These are phyloP conservation scores for Sarcoramphus papa DNA, from an alignment of 2,797 vertebrate species.

Conservation along the genomic window DNA sequence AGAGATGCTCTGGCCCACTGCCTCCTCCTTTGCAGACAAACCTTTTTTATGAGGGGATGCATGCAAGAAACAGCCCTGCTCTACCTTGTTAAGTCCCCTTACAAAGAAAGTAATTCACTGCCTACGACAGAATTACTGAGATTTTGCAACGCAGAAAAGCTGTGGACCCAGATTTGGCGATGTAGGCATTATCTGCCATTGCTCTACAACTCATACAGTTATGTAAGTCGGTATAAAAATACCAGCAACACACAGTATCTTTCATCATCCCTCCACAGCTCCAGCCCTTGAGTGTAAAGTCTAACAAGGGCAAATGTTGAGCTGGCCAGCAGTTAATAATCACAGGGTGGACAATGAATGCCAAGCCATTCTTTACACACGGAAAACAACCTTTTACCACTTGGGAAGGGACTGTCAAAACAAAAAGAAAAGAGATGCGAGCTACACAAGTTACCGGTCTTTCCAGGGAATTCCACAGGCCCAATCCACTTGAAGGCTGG, in stretches of 20 bases:
- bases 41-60: neutral
- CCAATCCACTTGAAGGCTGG: conserved; percentile 95
- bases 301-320: neutral
- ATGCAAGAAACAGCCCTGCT: neutral
- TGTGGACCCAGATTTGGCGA: neutral
- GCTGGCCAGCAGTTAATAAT: neutral
- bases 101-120: neutral
- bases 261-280: neutral
- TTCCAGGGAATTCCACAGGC: conserved; percentile 77
- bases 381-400: neutral
- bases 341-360: neutral
- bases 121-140: neutral
- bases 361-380: neutral
- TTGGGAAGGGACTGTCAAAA: neutral
- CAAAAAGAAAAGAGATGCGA: neutral
- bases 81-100: neutral
- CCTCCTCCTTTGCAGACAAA: neutral
- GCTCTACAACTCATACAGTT: neutral
- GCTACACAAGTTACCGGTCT: conserved; percentile 66
- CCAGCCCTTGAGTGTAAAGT: neutral
- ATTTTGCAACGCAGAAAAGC: neutral
- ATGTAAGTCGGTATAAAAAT: neutral
- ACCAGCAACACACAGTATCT: neutral
- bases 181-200: neutral
- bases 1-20: neutral